Evolutionary conservation across 1,140 invertebrate genomes (phyloP), one percentile per base, ranked within the genome.

Genomic region (Bilobella aurantiaca): DNA sequence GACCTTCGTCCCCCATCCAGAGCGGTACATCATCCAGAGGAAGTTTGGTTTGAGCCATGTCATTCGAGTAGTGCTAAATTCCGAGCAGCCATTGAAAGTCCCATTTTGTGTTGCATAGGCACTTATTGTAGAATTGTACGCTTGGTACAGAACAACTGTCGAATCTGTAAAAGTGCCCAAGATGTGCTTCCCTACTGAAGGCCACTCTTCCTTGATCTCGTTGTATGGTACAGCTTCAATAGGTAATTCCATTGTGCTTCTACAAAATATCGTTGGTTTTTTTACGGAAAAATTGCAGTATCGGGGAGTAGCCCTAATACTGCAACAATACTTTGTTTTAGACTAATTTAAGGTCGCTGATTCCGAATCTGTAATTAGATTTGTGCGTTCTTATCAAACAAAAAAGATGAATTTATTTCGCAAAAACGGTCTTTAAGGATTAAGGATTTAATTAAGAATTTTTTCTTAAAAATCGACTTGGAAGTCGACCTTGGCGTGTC

Each of bases 11-110:
- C 74, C 76, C 77, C 77, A 78, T 0, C 74, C 76, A 63, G 75
- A 75, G 27, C 76, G 71, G 60, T 75, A 77, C 75, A 77, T 78
- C 76, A 78, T 77, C 76, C 76, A 78, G 37, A 78, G 63, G 69
- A 78, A 78, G 68, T 75, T 77, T 12, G 77, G 75, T 61, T 78
- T 78, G 23, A 78, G 73, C 77, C 77, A 77, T 16, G 74, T 75
- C 76, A 78, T 78, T 56, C 76, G 65, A 3, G 42, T 61, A 28
- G 72, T 68, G 56, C 67, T 75, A 64, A 72, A 78, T 23, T 57
- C 37, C 25, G 66, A 59, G n/a, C 64, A 70, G 12, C 58, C 62
- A 28, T 37, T 60, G 28, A 69, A 69, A 29, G 64, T 62, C 57
- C 62, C 58, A 56, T 67, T n/a, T 5, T 27, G 66, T 46, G 56